phyloP scores from a whole-genome alignment of 2,113 vertebrate genomes.

The Motacilla alba region DNA sequence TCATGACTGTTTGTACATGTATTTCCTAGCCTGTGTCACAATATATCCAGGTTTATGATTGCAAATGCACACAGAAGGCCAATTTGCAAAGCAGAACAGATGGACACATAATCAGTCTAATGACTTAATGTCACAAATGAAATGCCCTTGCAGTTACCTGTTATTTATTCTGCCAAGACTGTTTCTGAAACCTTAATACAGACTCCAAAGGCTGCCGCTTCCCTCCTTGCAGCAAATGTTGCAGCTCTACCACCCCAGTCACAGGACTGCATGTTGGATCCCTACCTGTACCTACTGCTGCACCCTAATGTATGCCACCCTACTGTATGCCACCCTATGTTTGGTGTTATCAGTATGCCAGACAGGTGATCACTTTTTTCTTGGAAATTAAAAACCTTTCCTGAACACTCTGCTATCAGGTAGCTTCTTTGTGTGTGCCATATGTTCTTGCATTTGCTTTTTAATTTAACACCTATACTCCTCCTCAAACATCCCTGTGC shows the following conservation, averaged over 20 bases:
- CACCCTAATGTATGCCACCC: no score
- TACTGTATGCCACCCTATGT: no score
- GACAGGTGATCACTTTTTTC: neutral
- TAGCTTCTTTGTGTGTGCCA: neutral
- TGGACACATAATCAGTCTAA: neutral
- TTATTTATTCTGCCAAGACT: neutral
- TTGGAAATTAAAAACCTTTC: neutral
- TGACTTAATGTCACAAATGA: neutral
- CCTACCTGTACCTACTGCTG: neutral
- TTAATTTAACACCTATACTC: neutral
- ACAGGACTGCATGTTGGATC: fast-evolving
- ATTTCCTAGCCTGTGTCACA: neutral
- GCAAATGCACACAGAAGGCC: neutral
- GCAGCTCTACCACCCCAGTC: neutral
- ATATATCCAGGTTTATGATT: neutral
- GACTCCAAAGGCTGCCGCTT: neutral
- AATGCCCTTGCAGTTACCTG: neutral
- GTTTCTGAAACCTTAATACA: neutral
- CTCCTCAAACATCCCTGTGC: neutral
- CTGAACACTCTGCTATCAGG: neutral
- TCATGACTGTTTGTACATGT: neutral
- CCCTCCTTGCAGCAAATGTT: neutral
- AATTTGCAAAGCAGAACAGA: constrained; percentile 30
- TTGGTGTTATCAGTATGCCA: neutral
- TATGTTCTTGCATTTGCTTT: neutral